These are phyloP conservation scores for Ivindomyrus marchei DNA, from an alignment of 2,113 vertebrate species.

Conservation along the genomic window DNA sequence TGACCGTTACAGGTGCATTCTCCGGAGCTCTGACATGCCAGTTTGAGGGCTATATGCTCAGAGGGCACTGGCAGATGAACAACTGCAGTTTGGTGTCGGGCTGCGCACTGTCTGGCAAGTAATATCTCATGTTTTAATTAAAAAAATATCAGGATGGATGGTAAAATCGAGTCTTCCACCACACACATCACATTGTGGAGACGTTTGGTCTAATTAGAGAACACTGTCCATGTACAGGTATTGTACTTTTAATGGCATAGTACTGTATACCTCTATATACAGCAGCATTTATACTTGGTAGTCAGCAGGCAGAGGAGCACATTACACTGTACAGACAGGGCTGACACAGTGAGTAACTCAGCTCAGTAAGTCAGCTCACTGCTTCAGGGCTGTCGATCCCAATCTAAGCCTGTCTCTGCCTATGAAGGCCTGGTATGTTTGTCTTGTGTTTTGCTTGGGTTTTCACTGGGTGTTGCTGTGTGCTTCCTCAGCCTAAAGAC, in stretches of 20 bases:
- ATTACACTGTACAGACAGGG: background rate
- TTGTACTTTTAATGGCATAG: background rate
- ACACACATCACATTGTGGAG: too few relatives aligned
- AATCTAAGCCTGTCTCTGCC: background rate
- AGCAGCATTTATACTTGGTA: background rate
- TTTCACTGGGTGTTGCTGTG: background rate
- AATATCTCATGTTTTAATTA: background rate
- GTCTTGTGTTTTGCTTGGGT: background rate
- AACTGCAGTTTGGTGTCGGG: background rate
- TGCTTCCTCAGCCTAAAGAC: background rate
- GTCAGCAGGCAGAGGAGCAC: background rate
- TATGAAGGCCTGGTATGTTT: background rate
- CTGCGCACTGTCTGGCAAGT: background rate
- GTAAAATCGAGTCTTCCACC: background rate
- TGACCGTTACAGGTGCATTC: background rate
- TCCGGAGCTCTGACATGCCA: background rate
- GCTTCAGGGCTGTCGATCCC: background rate
- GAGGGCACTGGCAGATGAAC: background rate
- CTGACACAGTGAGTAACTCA: background rate
- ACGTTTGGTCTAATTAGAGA: background rate
- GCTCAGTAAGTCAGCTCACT: background rate
- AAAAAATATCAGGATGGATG: background rate
- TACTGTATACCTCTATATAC: background rate
- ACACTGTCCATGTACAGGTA: background rate
- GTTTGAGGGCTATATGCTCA: background rate